phyloP scores from a whole-genome alignment of 23 tunicate genomes.

The Trididemnum clinides region DNA sequence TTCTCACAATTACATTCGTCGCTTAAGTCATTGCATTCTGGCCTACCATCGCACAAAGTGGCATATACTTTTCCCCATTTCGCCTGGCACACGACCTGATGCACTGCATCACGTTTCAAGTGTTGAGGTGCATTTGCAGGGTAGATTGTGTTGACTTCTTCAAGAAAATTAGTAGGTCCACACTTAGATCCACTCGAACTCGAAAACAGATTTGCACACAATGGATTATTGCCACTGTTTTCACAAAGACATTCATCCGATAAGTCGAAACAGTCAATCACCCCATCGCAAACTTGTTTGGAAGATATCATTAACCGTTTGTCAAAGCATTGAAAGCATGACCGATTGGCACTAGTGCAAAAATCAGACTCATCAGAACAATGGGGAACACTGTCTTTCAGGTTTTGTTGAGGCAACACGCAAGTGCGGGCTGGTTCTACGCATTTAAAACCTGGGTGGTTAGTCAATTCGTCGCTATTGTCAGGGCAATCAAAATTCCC shows the following conservation, averaged over 20 bases:
- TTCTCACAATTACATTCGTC: constrained; percentile 46
- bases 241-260: constrained; percentile 58
- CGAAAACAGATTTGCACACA: neutral
- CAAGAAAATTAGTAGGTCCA: neutral
- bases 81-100: neutral
- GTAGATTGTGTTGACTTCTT: neutral
- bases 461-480: constrained; percentile 21
- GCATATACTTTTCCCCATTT: constrained; percentile 24
- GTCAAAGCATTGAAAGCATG: constrained; percentile 49
- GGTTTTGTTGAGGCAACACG: constrained; percentile 29
- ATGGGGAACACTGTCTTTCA: constrained; percentile 23
- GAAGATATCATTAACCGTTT: neutral
- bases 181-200: neutral
- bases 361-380: constrained; percentile 49
- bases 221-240: neutral
- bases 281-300: constrained; percentile 49
- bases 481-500: constrained; percentile 20
- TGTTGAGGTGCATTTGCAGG: neutral
- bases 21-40: constrained; percentile 43
- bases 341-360: neutral
- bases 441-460: neutral
- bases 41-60: constrained; percentile 38
- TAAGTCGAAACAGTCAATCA: constrained; percentile 36
- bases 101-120: neutral
- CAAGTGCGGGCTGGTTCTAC: neutral